Conservation (phyloP, 2,797 vertebrate species). For the Champsocephalus gunnari region DNA sequence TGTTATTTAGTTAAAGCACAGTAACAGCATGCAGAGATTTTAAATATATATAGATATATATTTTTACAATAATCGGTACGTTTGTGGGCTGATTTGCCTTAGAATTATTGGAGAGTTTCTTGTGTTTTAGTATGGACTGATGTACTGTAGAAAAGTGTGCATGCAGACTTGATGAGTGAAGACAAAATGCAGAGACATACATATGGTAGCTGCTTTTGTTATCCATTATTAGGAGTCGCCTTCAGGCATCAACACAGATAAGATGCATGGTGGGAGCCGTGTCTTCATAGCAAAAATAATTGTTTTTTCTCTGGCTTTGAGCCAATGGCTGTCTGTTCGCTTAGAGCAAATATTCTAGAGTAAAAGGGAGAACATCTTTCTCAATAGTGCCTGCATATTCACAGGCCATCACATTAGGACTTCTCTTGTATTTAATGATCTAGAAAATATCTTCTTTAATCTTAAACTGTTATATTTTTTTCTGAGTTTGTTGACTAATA, state of each 20-base stretch:
- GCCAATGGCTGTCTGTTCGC: slow-evolving; percentile 57
- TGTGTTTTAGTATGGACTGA: slow-evolving; percentile 19
- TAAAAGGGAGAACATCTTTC: slow-evolving; percentile 35
- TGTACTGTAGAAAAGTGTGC: slow-evolving; percentile 34
- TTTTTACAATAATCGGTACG: slow-evolving; percentile 14
- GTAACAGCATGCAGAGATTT: slow-evolving; percentile 71
- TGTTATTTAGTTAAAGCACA: slow-evolving; percentile 64
- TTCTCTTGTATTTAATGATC: slow-evolving; percentile 7
- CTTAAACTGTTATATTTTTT: not conserved
- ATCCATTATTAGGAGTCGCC: slow-evolving; percentile 60
- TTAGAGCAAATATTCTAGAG: slow-evolving; percentile 55
- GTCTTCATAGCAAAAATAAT: slow-evolving; percentile 41
- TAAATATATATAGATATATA: not conserved
- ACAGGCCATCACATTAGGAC: slow-evolving; percentile 24
- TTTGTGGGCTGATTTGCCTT: slow-evolving; percentile 30
- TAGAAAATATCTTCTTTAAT: slow-evolving; percentile 4
- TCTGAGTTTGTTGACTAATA: not conserved
- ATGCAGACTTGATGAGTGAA: slow-evolving; percentile 65
- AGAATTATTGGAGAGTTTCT: slow-evolving; percentile 15
- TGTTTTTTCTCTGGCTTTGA: slow-evolving; percentile 52
- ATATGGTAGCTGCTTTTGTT: slow-evolving; percentile 51
- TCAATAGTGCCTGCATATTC: slow-evolving; percentile 34
- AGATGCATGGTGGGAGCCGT: slow-evolving; percentile 66
- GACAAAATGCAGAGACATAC: slow-evolving; percentile 53
- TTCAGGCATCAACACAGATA: slow-evolving; percentile 71